Base-by-base conservation (phyloP, 2,113 vertebrate species). In the Stigmatopora nigra region DNA sequence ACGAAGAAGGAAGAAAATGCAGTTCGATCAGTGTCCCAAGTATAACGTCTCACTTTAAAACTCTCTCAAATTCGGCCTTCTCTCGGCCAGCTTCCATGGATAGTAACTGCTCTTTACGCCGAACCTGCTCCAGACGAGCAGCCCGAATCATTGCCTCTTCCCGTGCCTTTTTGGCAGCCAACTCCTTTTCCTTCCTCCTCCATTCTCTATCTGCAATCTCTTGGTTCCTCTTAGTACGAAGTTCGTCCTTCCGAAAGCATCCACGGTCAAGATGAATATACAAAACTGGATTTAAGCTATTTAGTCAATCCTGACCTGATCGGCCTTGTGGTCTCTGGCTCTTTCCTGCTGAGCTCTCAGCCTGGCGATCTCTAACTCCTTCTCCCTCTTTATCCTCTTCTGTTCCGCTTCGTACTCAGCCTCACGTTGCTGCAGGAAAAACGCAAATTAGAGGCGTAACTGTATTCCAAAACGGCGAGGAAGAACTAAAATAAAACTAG, bases 191-290 rank as follows among this genome's bases (percentile, higher is more conserved):
- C 63, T 89, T 93, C 12, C 56, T 86, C 61, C 95, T 91, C 95
- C 95, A 98, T 20, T 94, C 88, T 15, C 94, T 83, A 71, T 94
- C 93, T 0, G 85, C 57, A 0, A 75, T 87, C 41, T 95, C 93
- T 36, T 94, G 93, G 85, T 90, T 93, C 73, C 93, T 92, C 53
- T 89, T 90, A 62, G 92, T 93, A 17, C 92, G 82, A 61, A 93
- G 84, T 2, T 89, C 92, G 13, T 96, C 92, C 95, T 97, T 58
- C 11, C 41, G 3, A 31, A 47, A 11, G 15, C n/a, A 56, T 56
- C 22, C 53, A 56, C 53, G 31, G 19, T 45, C 45, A 61, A 48
- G 41, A 25, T 49, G 22, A 7, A 2, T 47, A 22, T 22, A 53
- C 19, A 53, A 4, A 20, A 9, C 13, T 14, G 53, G 25, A 31